Percentiles rank a stretch among this genome's conserved stretches.
Conservation (phyloP, 2,113 vertebrate species). For the Cathartes aura region DNA sequence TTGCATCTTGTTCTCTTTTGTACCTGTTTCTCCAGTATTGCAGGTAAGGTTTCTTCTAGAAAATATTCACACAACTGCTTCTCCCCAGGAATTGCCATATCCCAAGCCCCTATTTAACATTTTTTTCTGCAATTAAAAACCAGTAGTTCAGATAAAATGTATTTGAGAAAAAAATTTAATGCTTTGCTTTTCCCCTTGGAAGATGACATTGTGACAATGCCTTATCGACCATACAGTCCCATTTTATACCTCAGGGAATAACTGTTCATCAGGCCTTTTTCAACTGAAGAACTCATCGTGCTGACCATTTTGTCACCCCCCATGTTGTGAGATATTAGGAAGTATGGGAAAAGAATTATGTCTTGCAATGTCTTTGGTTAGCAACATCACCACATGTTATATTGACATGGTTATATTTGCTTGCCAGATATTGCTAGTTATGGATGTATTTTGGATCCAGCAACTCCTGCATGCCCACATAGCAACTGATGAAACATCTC, state of each 20-base stretch:
- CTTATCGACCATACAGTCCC: not conserved
- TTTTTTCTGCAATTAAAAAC: rapidly evolving
- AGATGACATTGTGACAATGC: not conserved
- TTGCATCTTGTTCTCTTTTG: not conserved
- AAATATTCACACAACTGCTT: not conserved
- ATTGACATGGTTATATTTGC: not conserved
- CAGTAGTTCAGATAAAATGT: not conserved
- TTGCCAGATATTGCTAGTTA: not conserved
- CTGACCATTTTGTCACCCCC: not conserved
- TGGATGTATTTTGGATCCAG: not conserved
- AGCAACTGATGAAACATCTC: not conserved
- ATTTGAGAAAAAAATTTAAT: not conserved
- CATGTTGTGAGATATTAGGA: not conserved
- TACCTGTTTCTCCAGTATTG: not conserved
- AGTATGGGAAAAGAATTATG: not conserved
- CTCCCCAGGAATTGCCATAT: not conserved
- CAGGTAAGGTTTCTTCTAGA: not conserved
- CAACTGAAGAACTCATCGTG: not conserved
- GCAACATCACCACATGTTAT: not conserved
- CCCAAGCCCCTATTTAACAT: not conserved
- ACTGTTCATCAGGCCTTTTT: not conserved
- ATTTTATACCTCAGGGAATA: not conserved
- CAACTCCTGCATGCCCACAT: not conserved
- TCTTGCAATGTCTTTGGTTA: not conserved
- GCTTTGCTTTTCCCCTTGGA: not conserved